Percentiles rank a stretch among this genome's conserved stretches.
These are phyloP conservation scores for Protobothrops mucrosquamatus DNA, from an alignment of 2,113 vertebrate genomes.

Conservation along the genomic window DNA sequence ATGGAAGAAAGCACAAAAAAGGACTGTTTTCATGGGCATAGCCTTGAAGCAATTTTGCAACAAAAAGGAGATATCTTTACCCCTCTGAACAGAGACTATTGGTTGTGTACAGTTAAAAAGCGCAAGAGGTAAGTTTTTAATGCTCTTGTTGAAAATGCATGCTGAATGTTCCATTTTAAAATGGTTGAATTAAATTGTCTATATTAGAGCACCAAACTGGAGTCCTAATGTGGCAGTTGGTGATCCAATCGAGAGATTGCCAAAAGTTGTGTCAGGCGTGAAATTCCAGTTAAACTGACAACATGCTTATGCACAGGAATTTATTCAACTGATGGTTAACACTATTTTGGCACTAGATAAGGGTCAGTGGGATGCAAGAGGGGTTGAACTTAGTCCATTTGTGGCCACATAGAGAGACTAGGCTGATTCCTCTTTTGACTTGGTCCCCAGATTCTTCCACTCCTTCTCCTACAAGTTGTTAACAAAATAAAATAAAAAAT, in stretches of 20 bases:
- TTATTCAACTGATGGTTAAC: neutral
- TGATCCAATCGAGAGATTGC: neutral
- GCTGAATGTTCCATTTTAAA: neutral
- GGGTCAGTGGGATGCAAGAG: neutral
- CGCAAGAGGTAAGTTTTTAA: conserved; percentile 68
- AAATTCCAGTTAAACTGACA: neutral
- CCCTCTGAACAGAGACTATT: conserved; percentile 74
- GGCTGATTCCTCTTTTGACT: neutral
- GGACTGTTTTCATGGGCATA: conserved; percentile 76
- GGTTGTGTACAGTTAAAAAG: conserved; percentile 74
- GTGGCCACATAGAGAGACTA: neutral
- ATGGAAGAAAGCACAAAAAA: conserved; percentile 66
- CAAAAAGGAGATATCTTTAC: conserved; percentile 46
- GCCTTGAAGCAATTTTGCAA: conserved; percentile 69
- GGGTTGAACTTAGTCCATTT: neutral
- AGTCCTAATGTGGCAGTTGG: neutral
- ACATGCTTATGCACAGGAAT: neutral
- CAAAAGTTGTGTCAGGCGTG: neutral
- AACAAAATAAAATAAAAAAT: neutral
- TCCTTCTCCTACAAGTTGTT: neutral
- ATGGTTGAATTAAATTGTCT: neutral
- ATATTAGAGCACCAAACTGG: neutral
- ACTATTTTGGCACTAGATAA: neutral
- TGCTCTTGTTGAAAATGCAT: conserved; percentile 11
- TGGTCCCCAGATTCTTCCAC: neutral